Evolutionary conservation across 2,113 vertebrate genomes (phyloP), one percentile per base, ranked within the genome.

Genomic region (Vicugna pacos): DNA sequence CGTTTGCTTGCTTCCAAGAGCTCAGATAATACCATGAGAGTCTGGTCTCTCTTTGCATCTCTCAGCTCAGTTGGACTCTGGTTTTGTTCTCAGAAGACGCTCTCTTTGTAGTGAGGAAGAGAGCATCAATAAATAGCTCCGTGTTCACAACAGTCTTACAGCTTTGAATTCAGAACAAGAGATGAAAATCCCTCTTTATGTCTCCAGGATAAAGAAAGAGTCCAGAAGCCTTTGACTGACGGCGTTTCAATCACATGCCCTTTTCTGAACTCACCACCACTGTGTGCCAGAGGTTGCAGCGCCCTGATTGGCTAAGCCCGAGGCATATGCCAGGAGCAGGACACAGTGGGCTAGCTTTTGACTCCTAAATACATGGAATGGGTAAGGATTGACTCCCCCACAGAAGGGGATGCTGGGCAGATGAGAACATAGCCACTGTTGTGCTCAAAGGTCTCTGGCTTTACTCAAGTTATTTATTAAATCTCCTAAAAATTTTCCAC

Each of bases 381-480:
- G 58, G 24, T 26, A 28, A 81, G 6, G 6, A 46, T 15, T 4
- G 62, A 38, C 11, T 75, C 30, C 46, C 10, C 2, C 14, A 38
- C 14, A 89, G 46, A 56, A 76, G 20, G n/a, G 16, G 32, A n/a
- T 38, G 16, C 26, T 46, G 5, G 50, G 46, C 15, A 85, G 70
- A 26, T 15, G 69, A 64, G 58, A 14, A 70, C 5, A 50, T 28
- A 70, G 32, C 14, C 46, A 17, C 10, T 83, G 20, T 30, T 28
- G 9, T 52, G 8, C 38, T 22, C 58, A 76, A 22, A 56, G 2
- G 3, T 15, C 58, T 84, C 38, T 93, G 77, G n/a, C 4, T 89
- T 88, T 88, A 52, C 76, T 96, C 73, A 89, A 62, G 16, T 46
- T 62, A 76, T 65, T 89, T 87, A 72, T 86, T 77, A 82, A 82